Conservation (phyloP, 1,140 invertebrate genomes). For the Drosophila melanogaster region DNA sequence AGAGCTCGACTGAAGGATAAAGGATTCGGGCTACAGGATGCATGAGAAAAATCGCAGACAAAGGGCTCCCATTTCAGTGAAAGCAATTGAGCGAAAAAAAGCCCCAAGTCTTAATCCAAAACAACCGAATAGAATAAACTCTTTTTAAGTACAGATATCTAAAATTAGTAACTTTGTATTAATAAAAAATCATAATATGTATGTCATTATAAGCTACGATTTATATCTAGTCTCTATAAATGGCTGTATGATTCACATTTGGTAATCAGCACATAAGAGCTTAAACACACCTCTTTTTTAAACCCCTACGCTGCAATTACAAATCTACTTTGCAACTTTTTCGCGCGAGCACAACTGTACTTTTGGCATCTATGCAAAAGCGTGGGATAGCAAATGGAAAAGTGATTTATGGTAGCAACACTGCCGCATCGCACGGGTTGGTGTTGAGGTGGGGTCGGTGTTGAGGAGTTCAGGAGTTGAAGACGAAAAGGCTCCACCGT, state of each 20-base stretch:
- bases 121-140: background rate
- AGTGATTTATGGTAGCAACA: constrained; percentile 48
- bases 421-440: constrained; percentile 9
- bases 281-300: background rate
- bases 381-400: constrained; percentile 14
- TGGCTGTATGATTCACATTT: background rate
- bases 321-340: background rate
- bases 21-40: no score
- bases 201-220: no score
- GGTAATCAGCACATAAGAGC: background rate
- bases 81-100: constrained; percentile 1
- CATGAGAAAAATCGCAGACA: background rate
- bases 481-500: constrained; percentile 17
- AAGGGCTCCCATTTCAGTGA: constrained; percentile 22
- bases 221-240: no score
- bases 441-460: background rate
- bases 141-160: background rate
- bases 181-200: no score
- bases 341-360: constrained; percentile 24
- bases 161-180: background rate
- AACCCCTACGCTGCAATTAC: no score
- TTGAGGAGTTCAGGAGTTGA: background rate
- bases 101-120: background rate
- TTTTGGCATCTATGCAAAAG: constrained; percentile 23
- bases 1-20: constrained; percentile 4